Evolutionary conservation across 2,113 vertebrate genomes (phyloP), one percentile per base, ranked within the genome.

Genomic region (Chaenogobius annularis): DNA sequence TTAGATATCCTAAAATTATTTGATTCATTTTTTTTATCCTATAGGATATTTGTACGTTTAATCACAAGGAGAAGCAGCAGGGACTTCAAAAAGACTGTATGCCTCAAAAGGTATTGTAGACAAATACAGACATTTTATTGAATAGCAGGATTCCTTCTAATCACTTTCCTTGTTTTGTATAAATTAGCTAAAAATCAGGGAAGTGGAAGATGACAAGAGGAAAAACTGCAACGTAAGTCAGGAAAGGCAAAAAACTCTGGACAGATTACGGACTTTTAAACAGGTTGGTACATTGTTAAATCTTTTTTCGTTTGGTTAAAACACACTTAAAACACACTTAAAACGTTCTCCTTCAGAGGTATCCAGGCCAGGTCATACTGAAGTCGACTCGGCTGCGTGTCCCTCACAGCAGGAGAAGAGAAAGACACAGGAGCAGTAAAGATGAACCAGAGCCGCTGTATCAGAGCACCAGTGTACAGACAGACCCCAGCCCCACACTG

Each of bases 31-130:
- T 66, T 12, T 40, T n/a, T 54, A 15, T n/a, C 19, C 66, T 86
- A 64, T 86, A 99, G 98, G 98, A 99, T 87, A 96, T 98, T 80
- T 99, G 98, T 91, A 95, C 98, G 0, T 93, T 94, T 86, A 98
- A 95, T 84, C 96, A 97, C 92, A 93, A 87, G 65, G 94, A 98
- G 88, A 99, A 98, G 87, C 90, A 95, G 72, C 93, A 95, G 40
- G 92, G 95, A 31, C 94, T 66, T 73, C 91, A 94, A 80, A 94
- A 94, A 69, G 92, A 93, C 66, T 92, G 89, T 70, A 87, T 86
- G 87, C 84, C 73, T 31, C 95, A 95, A 67, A 92, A 94, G 54
- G 78, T 91, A 78, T 79, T 90, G 74, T 94, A 94, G 88, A 96
- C 97, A 88, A 81, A 58, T 88, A 61, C 23, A 61, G 85, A 59